Evolutionary conservation across 1,140 invertebrate species (phyloP).

Genomic region (Atta cephalotes): DNA sequence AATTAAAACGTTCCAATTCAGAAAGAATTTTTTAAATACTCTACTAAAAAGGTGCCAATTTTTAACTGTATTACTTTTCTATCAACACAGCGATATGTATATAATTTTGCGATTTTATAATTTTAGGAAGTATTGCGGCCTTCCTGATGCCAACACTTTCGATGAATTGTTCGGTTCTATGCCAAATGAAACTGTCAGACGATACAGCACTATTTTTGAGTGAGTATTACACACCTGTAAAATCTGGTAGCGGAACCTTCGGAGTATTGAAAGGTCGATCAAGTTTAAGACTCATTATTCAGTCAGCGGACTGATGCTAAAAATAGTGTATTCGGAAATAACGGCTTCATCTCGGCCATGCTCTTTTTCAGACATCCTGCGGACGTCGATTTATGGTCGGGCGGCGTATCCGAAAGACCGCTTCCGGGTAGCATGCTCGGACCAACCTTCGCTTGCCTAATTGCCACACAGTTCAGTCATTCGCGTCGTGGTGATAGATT

Average conservation of each 20-base stretch:
- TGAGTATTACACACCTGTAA: conserved; percentile 83
- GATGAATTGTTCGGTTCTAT: conserved; percentile 95
- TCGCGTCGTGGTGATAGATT: conserved; percentile 96
- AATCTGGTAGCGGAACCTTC: conserved; percentile 5
- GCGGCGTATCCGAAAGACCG: conserved; percentile 95
- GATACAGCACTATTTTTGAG: conserved; percentile 92
- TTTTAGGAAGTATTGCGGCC: conserved; percentile 94
- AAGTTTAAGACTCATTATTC: conserved; percentile 39
- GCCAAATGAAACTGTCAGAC: conserved; percentile 94
- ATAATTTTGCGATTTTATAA: conserved; percentile 46
- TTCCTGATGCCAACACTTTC: conserved; percentile 93
- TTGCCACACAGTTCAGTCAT: conserved; percentile 98
- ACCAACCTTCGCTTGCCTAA: conserved; percentile 98
- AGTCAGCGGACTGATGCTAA: conserved; percentile 13
- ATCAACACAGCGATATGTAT: background rate
- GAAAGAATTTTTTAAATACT: no score
- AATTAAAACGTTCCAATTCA: no score
- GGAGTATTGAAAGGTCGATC: conserved; percentile 18
- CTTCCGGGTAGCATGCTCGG: conserved; percentile 96
- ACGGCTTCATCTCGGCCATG: conserved; percentile 10
- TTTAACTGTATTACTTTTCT: no score
- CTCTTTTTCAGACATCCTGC: conserved; percentile 90
- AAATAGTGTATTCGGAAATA: conserved; percentile 59
- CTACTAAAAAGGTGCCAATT: no score
- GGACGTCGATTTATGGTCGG: conserved; percentile 97